Percentiles rank a stretch among this genome's conserved stretches.
phyloP scores from a whole-genome alignment of 1,140 invertebrate genomes.

The Halesus radiatus region DNA sequence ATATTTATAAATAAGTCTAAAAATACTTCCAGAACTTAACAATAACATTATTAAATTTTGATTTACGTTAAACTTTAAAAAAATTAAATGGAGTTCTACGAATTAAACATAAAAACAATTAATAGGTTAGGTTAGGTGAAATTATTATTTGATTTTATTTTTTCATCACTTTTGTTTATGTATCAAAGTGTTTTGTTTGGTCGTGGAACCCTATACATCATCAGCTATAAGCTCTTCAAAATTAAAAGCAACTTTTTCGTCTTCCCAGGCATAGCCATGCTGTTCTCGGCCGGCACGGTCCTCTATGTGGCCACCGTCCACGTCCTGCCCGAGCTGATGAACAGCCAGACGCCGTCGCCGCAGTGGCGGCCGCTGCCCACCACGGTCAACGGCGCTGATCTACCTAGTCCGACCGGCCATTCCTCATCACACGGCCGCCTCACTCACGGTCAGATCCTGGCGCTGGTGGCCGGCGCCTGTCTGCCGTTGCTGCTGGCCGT shows the following conservation, averaged over 20 bases:
- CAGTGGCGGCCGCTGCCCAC: slow-evolving; percentile 63
- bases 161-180: no score
- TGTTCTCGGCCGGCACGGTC: slow-evolving; percentile 99
- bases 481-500: slow-evolving; percentile 90
- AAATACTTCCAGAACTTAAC: no score
- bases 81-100: no score
- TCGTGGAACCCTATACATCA: no score
- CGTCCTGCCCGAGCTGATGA: slow-evolving; percentile 93
- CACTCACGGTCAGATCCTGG: slow-evolving; percentile 83
- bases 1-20: no score
- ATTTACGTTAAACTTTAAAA: no score
- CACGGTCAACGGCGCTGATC: slow-evolving; percentile 54
- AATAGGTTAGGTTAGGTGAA: no score
- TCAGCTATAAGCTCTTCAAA: slow-evolving; percentile 14
- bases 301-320: slow-evolving; percentile 99
- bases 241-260: background rate
- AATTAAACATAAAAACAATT: no score
- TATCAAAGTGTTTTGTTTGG: no score
- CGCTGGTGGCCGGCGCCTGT: slow-evolving; percentile 87
- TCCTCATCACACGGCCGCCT: slow-evolving; percentile 67
- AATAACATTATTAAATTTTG: no score
- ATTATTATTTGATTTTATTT: no score
- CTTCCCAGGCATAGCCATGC: slow-evolving; percentile 90
- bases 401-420: slow-evolving; percentile 32
- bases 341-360: slow-evolving; percentile 66